Percentiles rank a stretch among this genome's conserved stretches.
Evolutionary conservation across 64 coral and sea anemone genomes (phyloP).

Genomic region (Actinia tenebrosa): DNA sequence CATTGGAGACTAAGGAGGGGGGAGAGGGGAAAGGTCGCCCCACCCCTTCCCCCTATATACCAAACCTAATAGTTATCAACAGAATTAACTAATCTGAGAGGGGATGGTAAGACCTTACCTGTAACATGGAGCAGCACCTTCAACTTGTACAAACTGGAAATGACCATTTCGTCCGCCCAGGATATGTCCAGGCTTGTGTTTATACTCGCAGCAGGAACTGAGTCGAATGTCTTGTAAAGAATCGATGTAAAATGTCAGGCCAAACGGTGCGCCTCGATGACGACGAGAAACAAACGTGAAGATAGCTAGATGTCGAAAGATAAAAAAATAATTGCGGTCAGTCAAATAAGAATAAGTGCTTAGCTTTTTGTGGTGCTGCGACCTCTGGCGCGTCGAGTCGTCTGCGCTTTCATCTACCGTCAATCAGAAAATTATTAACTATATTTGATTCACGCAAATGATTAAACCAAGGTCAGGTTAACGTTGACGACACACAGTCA

Average conservation of each 20-base stretch:
- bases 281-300: slow-evolving; percentile 97
- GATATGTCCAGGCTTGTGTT: slow-evolving; percentile 90
- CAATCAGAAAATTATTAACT: too few relatives aligned
- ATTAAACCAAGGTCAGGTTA: too few relatives aligned
- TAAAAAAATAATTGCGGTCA: too few relatives aligned
- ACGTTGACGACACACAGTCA: too few relatives aligned
- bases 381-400: too few relatives aligned
- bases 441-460: too few relatives aligned
- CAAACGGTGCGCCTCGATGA: slow-evolving; percentile 92
- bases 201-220: slow-evolving; percentile 96
- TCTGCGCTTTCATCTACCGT: too few relatives aligned
- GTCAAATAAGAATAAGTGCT: too few relatives aligned
- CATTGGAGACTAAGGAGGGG: too few relatives aligned
- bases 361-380: too few relatives aligned
- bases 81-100: neutral
- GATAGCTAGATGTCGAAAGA: slow-evolving; percentile 44
- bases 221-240: slow-evolving; percentile 93
- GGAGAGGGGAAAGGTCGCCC: too few relatives aligned
- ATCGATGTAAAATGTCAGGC: slow-evolving; percentile 97
- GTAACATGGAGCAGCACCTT: slow-evolving; percentile 97
- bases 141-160: slow-evolving; percentile 95
- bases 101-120: slow-evolving; percentile 27
- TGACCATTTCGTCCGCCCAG: slow-evolving; percentile 91
- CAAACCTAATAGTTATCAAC: neutral
- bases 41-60: too few relatives aligned